These are phyloP conservation scores for Microchirus variegatus DNA, from an alignment of 2,797 vertebrate genomes.

Conservation along the genomic window DNA sequence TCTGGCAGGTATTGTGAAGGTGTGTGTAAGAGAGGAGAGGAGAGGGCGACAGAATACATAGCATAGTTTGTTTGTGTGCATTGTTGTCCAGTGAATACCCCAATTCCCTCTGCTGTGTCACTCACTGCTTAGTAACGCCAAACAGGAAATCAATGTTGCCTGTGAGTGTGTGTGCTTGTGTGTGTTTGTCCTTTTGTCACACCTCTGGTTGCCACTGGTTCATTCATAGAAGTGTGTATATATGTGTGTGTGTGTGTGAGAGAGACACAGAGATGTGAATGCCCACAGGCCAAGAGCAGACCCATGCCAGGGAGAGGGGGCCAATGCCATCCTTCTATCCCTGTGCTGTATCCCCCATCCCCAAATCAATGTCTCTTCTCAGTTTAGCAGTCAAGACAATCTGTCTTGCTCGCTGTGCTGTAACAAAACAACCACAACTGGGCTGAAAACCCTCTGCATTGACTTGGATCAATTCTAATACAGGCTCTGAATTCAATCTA, in stretches of 20 bases:
- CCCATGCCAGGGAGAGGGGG: constrained; percentile 56
- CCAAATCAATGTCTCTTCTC: constrained; percentile 63
- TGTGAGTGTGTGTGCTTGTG: constrained; percentile 25
- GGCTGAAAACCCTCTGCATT: constrained; percentile 24
- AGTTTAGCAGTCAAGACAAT: constrained; percentile 56
- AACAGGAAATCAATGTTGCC: constrained; percentile 76
- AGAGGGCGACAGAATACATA: constrained; percentile 9
- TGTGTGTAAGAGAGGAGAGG: constrained; percentile 14
- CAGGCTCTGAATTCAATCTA: constrained; percentile 24
- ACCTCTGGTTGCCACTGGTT: constrained; percentile 60
- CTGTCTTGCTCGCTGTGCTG: constrained; percentile 39
- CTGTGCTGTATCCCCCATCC: constrained; percentile 41
- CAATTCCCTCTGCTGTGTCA: constrained; percentile 58
- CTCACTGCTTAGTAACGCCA: constrained; percentile 65
- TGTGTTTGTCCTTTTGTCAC: constrained; percentile 28
- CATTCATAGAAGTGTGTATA: constrained; percentile 30
- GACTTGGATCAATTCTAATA: constrained; percentile 52
- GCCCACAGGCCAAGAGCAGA: constrained; percentile 59
- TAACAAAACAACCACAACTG: constrained; percentile 48
- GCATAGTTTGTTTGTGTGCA: constrained; percentile 50
- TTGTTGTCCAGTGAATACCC: constrained; percentile 54
- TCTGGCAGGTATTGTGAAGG: constrained; percentile 22
- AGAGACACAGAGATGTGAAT: constrained; percentile 20
- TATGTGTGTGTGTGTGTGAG: constrained; percentile 9
- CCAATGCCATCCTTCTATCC: constrained; percentile 42